phyloP scores from a whole-genome alignment of 2,888 invertebrate species.

The Cyrtodaria siliqua region DNA sequence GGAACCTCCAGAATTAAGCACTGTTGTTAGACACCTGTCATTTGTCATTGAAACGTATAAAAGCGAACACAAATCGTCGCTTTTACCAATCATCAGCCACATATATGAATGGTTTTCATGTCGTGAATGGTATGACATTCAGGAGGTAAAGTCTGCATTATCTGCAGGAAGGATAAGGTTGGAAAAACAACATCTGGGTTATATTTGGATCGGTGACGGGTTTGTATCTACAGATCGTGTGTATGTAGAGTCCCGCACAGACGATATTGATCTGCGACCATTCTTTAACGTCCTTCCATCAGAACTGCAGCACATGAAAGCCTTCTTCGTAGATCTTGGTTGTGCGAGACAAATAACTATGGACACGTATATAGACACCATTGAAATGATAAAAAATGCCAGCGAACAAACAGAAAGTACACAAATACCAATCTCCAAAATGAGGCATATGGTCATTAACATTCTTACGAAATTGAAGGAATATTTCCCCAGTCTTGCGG shows the following conservation, averaged over 20 bases:
- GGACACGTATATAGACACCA: not conserved
- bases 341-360: not conserved
- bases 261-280: constrained; percentile 4
- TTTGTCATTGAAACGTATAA: not conserved
- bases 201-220: constrained; percentile 9
- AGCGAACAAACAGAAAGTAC: not conserved
- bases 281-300: constrained; percentile 10
- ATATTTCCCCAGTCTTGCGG: not conserved
- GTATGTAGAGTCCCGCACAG: constrained; percentile 1
- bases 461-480: constrained; percentile 14
- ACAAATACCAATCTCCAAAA: not conserved
- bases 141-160: not conserved
- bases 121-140: not conserved
- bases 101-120: constrained; percentile 8
- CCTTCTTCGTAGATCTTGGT: constrained; percentile 14
- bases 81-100: not conserved
- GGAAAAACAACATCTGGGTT: not conserved
- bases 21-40: constrained; percentile 1
- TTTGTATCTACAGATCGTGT: constrained; percentile 14
- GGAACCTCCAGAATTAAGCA: not conserved
- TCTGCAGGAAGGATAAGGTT: not conserved
- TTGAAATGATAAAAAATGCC: not conserved
- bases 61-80: not conserved
- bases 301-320: not conserved
- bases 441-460: not conserved